A percentile compares a stretch with the other conserved stretches of the same genome.
Conservation (phyloP, 2,797 vertebrate species). For the Sebastes variabilis region DNA sequence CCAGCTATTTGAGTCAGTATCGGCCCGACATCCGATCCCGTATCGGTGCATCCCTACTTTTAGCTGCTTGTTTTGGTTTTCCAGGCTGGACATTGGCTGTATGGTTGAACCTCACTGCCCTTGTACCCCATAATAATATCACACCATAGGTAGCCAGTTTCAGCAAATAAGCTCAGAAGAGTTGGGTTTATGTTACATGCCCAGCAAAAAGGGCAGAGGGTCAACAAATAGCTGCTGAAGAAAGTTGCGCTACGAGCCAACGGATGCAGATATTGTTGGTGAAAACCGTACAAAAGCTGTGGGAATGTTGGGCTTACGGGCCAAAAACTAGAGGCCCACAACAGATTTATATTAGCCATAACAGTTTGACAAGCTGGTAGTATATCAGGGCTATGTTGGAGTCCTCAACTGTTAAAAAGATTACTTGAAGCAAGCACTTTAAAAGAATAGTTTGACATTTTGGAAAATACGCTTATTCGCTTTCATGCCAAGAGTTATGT, state of each 20-base stretch:
- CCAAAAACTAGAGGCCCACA: not conserved
- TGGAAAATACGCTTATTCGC: not conserved
- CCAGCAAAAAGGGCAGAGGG: not conserved
- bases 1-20: too few relatives aligned
- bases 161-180: not conserved
- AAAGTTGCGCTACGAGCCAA: not conserved
- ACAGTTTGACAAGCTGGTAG: not conserved
- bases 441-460: not conserved
- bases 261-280: not conserved
- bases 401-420: not conserved
- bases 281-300: not conserved
- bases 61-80: conserved; percentile 12
- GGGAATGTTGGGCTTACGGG: not conserved
- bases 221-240: not conserved
- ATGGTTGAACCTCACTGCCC: not conserved
- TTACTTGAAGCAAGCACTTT: not conserved
- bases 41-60: too few relatives aligned
- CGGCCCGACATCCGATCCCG: too few relatives aligned
- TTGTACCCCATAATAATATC: not conserved
- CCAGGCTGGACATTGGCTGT: not conserved
- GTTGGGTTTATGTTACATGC: not conserved
- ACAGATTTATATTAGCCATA: not conserved
- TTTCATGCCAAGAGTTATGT: not conserved
- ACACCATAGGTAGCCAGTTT: not conserved
- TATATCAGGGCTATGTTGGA: not conserved